Percentiles rank a stretch among this genome's conserved stretches.
These are phyloP conservation scores for Eriosoma lanigerum DNA, from an alignment of 1,140 invertebrate genomes.

Conservation along the genomic window DNA sequence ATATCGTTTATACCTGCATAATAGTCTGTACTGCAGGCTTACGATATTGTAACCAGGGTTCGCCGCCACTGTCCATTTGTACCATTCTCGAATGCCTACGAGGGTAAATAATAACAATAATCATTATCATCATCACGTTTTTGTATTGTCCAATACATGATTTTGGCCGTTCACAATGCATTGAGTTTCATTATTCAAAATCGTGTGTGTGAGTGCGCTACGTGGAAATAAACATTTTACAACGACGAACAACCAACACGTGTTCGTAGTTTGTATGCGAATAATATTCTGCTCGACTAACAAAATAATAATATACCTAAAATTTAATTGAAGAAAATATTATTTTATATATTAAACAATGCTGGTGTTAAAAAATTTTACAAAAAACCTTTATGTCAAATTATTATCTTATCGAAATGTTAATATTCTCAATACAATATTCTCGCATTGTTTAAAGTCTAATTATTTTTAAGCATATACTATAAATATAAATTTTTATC, in stretches of 20 bases:
- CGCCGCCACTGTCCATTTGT: not conserved
- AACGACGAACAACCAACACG: not conserved
- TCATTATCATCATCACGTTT: not conserved
- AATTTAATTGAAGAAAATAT: no score
- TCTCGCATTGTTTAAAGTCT: no score
- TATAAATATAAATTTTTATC: not conserved
- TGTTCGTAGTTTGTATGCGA: not conserved
- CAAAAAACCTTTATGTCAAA: no score
- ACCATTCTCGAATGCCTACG: not conserved
- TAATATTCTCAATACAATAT: no score
- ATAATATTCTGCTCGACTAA: no score
- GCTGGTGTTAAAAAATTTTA: no score
- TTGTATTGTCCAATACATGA: not conserved
- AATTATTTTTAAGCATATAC: no score
- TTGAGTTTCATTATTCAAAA: not conserved
- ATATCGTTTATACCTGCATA: not conserved
- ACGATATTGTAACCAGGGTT: not conserved
- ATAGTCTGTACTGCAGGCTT: not conserved
- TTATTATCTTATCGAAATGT: no score
- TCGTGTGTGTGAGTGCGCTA: not conserved
- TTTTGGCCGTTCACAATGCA: not conserved
- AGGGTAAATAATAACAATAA: conserved; percentile 5
- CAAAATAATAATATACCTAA: no score
- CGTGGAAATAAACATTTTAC: not conserved
- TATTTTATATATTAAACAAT: no score